A percentile compares a stretch with the other conserved stretches of the same genome.
Conservation (phyloP, 2,888 invertebrate species). For the Habroteleia sp. region DNA sequence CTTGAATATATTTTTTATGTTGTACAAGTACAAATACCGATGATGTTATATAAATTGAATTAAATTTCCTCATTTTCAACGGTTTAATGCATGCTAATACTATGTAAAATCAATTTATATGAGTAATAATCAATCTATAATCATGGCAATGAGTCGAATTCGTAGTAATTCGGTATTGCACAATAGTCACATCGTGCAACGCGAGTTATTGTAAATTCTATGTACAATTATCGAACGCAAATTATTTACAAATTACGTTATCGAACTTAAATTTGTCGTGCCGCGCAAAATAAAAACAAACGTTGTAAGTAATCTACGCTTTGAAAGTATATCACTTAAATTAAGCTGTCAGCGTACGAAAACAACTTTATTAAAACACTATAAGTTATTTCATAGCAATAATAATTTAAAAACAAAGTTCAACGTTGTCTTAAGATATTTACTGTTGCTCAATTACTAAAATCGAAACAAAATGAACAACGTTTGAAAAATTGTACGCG, state of each 20-base stretch:
- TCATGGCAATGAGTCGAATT: slow-evolving; percentile 18
- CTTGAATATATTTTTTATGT: slow-evolving; percentile 1
- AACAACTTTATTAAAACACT: no score
- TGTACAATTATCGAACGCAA: slow-evolving; percentile 31
- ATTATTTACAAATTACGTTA: slow-evolving; percentile 42
- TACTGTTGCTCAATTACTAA: no score
- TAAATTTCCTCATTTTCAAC: slow-evolving; percentile 15
- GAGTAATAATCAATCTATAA: slow-evolving; percentile 20
- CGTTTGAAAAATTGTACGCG: no score
- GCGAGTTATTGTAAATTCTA: slow-evolving; percentile 27
- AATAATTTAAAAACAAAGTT: no score
- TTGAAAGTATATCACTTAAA: not conserved
- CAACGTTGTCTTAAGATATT: no score
- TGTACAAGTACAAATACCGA: slow-evolving; percentile 12
- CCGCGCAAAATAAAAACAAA: not conserved
- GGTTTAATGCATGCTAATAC: slow-evolving; percentile 22
- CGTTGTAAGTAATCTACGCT: not conserved
- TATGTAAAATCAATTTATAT: slow-evolving; percentile 18
- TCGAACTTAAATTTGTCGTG: slow-evolving; percentile 4
- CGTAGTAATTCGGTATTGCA: slow-evolving; percentile 22
- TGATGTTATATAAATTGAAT: slow-evolving; percentile 27
- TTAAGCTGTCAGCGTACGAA: not conserved
- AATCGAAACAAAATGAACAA: no score
- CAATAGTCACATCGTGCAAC: slow-evolving; percentile 28
- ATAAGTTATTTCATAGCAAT: no score